Conservation (phyloP, 1,140 invertebrate genomes). For the Caerostris extrusa region DNA sequence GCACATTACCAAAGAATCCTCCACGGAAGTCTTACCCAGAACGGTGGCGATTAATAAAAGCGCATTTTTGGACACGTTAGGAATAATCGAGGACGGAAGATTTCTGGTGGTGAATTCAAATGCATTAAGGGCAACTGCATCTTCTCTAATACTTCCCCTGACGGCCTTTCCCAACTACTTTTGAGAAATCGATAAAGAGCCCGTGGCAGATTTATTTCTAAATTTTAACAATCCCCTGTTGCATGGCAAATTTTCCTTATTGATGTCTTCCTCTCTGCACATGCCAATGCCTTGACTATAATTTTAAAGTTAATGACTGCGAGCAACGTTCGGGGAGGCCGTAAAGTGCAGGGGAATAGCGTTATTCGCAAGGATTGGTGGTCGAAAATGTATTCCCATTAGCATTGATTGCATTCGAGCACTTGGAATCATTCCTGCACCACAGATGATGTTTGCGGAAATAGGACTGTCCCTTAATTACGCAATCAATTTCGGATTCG, state of each 20-base stretch:
- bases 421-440: not conserved
- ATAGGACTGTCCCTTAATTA: not conserved
- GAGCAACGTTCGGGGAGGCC: not conserved
- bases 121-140: not conserved
- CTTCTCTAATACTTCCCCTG: slow-evolving; percentile 15
- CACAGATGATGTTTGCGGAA: not conserved
- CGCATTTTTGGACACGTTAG: slow-evolving; percentile 15
- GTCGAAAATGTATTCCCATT: slow-evolving; percentile 37
- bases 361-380: slow-evolving; percentile 2
- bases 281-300: slow-evolving; percentile 46
- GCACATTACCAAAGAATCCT: not conserved
- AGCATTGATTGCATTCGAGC: slow-evolving; percentile 53
- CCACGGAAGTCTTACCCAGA: slow-evolving; percentile 5
- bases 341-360: slow-evolving; percentile 45
- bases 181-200: slow-evolving; percentile 35
- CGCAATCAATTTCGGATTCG: not conserved
- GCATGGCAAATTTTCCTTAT: slow-evolving; percentile 53
- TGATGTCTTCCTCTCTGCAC: slow-evolving; percentile 37
- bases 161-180: not conserved
- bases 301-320: slow-evolving; percentile 60
- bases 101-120: slow-evolving; percentile 5
- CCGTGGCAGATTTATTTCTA: slow-evolving; percentile 37
- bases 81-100: not conserved
- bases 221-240: slow-evolving; percentile 62
- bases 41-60: slow-evolving; percentile 13